A percentile compares a stretch with the other conserved stretches of the same genome.
phyloP scores from a whole-genome alignment of 2,113 vertebrate species.

The Actenoides hombroni region DNA sequence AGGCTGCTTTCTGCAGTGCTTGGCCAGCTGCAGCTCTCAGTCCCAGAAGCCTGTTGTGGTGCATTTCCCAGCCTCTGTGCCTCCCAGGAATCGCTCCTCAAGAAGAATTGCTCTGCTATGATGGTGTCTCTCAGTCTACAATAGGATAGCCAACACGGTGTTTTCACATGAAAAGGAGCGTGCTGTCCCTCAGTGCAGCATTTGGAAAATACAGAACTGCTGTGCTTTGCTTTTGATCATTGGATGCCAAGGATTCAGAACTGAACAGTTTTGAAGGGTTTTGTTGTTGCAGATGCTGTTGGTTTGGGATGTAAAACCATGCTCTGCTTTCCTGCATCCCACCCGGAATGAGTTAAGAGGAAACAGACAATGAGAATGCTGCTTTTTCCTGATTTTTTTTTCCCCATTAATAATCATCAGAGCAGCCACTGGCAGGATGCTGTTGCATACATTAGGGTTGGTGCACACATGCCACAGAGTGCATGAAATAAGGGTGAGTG shows the following conservation, averaged over 20 bases:
- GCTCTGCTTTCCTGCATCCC: neutral
- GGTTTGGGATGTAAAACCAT: neutral
- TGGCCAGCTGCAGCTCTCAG: neutral
- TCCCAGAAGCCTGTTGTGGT: neutral
- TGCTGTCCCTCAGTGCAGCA: neutral
- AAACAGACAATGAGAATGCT: neutral
- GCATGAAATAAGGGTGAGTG: neutral
- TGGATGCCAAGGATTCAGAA: neutral
- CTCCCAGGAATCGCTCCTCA: neutral
- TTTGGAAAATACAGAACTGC: neutral
- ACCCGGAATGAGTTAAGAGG: neutral
- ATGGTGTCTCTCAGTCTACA: neutral
- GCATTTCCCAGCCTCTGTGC: neutral
- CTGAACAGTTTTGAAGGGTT: neutral
- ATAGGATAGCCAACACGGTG: neutral
- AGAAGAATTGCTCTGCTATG: neutral
- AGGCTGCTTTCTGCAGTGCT: neutral
- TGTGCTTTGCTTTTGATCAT: neutral
- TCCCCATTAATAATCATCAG: neutral
- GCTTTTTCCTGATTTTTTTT: neutral
- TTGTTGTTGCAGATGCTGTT: neutral
- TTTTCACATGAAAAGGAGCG: neutral
- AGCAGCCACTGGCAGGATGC: neutral
- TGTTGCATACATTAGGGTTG: neutral
- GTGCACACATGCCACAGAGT: neutral